phyloP scores from a whole-genome alignment of 2,797 vertebrate genomes.

The Sternotherus odoratus region DNA sequence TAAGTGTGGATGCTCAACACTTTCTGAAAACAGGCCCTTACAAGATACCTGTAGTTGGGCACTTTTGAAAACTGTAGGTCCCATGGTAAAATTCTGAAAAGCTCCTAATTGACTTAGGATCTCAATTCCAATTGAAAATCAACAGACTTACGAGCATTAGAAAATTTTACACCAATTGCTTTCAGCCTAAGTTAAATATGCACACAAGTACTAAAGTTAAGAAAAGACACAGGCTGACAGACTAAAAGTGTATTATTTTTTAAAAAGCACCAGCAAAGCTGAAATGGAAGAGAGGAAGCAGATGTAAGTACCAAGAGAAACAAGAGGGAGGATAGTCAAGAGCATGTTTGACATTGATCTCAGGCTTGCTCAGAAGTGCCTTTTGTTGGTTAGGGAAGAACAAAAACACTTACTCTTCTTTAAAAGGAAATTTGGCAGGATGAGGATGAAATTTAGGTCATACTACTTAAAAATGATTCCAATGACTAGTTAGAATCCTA shows the following conservation, averaged over 20 bases:
- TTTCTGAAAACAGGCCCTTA: not conserved
- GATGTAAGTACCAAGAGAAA: not conserved
- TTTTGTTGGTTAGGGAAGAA: not conserved
- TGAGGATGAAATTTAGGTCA: not conserved
- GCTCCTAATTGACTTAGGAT: not conserved
- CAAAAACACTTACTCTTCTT: not conserved
- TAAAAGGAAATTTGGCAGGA: not conserved
- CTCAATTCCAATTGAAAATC: not conserved
- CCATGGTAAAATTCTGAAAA: not conserved
- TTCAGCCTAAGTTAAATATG: not conserved
- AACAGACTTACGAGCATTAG: not conserved
- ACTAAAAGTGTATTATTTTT: not conserved
- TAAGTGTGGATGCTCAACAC: not conserved
- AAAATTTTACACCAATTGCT: not conserved
- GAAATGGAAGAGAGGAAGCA: rapidly evolving
- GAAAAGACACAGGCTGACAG: not conserved
- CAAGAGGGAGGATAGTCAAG: not conserved
- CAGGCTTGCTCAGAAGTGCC: not conserved
- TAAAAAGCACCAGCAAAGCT: not conserved
- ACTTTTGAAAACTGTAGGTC: not conserved
- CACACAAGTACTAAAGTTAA: not conserved
- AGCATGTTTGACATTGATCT: not conserved
- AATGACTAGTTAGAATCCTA: not conserved
- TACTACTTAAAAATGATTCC: not conserved
- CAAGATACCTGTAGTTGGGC: not conserved